Percentiles rank a stretch among this genome's conserved stretches.
These are phyloP conservation scores for Acleris sparsana DNA, from an alignment of 2,888 invertebrate genomes.

Conservation along the genomic window DNA sequence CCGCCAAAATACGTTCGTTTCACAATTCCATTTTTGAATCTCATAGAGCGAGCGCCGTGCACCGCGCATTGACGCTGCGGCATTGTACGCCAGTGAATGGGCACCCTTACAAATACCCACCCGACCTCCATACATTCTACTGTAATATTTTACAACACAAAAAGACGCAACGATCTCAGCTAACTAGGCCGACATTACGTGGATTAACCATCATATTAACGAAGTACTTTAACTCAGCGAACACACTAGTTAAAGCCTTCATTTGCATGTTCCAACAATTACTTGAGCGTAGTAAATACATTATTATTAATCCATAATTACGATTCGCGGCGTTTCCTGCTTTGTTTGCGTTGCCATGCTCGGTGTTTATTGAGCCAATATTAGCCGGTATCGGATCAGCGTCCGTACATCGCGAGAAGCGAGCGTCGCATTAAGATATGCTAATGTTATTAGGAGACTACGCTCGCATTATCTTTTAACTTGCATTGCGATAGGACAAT, in stretches of 20 bases:
- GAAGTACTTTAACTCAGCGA: conserved; percentile 40
- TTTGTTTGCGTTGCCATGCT: conserved; percentile 56
- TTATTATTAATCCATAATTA: conserved; percentile 72
- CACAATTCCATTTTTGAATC: conserved; percentile 58
- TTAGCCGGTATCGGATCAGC: conserved; percentile 56
- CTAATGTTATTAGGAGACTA: conserved; percentile 70
- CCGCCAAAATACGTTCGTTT: conserved; percentile 55
- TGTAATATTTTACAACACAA: conserved; percentile 23
- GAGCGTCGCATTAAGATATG: conserved; percentile 70
- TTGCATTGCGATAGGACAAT: conserved; percentile 54
- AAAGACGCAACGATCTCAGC: conserved; percentile 4
- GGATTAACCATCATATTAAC: conserved; percentile 32
- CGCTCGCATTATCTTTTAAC: conserved; percentile 64
- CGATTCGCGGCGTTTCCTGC: conserved; percentile 52
- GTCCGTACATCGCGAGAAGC: conserved; percentile 27
- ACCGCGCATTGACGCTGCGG: conserved; percentile 26
- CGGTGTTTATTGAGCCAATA: conserved; percentile 62
- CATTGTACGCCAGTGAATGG: conserved; percentile 44
- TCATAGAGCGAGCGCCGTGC: conserved; percentile 47
- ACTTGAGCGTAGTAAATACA: conserved; percentile 52
- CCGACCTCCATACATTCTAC: conserved; percentile 19
- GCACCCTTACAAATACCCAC: conserved; percentile 13
- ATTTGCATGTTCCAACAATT: conserved; percentile 61
- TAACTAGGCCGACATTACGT: conserved; percentile 13
- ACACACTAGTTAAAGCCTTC: conserved; percentile 42